These are phyloP conservation scores for Lophotis ruficrista DNA, from an alignment of 2,113 vertebrate species.

Conservation along the genomic window DNA sequence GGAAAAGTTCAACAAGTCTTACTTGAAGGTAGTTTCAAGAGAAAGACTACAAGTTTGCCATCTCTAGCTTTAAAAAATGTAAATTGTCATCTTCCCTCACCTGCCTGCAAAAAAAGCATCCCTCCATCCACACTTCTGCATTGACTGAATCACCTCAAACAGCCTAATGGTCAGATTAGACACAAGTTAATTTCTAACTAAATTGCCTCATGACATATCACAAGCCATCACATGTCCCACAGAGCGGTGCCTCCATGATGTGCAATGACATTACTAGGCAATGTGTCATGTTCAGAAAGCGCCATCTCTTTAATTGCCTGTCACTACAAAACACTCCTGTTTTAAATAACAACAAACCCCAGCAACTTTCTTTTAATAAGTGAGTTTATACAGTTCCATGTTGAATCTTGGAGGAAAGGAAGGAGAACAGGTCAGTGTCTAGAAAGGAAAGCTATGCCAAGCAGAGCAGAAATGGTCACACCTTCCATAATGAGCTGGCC, in stretches of 20 bases:
- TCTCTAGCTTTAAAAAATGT: background rate
- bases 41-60: background rate
- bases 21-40: background rate
- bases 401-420: background rate
- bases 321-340: background rate
- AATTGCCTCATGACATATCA: constrained; percentile 16
- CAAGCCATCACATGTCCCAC: background rate
- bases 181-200: constrained; percentile 56
- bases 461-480: background rate
- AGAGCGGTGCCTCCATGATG: background rate
- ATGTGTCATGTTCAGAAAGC: constrained; percentile 23
- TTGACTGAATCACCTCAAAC: background rate
- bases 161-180: constrained; percentile 8
- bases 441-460: background rate
- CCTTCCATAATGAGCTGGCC: background rate
- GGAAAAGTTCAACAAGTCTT: background rate
- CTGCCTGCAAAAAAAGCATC: background rate
- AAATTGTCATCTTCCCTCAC: background rate
- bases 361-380: background rate
- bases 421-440: background rate
- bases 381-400: background rate
- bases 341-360: background rate
- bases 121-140: background rate
- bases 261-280: background rate
- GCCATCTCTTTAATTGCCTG: background rate